phyloP scores from a whole-genome alignment of 2,113 vertebrate genomes.

The Cisticola juncidis region DNA sequence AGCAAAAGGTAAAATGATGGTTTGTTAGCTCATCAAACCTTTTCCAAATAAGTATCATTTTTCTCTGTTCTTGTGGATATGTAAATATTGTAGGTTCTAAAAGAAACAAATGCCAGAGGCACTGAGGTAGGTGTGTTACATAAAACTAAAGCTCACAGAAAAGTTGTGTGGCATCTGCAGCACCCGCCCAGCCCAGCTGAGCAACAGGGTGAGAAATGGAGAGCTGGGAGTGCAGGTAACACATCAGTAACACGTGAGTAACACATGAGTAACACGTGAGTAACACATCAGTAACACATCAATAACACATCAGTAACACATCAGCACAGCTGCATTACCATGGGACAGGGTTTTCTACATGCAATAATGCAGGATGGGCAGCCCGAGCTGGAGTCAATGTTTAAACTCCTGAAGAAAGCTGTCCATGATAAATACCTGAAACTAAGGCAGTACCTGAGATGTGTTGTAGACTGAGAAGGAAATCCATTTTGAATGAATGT shows the following conservation, averaged over 20 bases:
- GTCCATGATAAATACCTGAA: not conserved
- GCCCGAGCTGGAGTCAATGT: not conserved
- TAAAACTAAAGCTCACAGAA: not conserved
- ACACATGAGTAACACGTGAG: too few relatives aligned
- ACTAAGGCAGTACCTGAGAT: not conserved
- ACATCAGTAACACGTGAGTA: not conserved
- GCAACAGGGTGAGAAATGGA: not conserved
- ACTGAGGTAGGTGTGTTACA: not conserved
- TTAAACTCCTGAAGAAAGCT: not conserved
- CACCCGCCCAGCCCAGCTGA: not conserved
- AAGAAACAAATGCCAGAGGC: not conserved
- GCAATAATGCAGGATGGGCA: not conserved
- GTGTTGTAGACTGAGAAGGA: not conserved
- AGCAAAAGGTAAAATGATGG: not conserved
- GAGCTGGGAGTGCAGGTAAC: not conserved
- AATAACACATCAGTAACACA: accelerated
- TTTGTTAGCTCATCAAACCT: not conserved
- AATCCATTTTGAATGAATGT: not conserved
- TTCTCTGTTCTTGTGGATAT: not conserved
- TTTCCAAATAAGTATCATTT: not conserved
- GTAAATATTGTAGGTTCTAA: not conserved
- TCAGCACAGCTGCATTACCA: not conserved
- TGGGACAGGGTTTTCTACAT: not conserved
- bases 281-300: accelerated
- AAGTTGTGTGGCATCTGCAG: not conserved